A percentile compares a stretch with the other conserved stretches of the same genome.
These are phyloP conservation scores for Pagrus major DNA, from an alignment of 2,113 vertebrate species.

Conservation along the genomic window DNA sequence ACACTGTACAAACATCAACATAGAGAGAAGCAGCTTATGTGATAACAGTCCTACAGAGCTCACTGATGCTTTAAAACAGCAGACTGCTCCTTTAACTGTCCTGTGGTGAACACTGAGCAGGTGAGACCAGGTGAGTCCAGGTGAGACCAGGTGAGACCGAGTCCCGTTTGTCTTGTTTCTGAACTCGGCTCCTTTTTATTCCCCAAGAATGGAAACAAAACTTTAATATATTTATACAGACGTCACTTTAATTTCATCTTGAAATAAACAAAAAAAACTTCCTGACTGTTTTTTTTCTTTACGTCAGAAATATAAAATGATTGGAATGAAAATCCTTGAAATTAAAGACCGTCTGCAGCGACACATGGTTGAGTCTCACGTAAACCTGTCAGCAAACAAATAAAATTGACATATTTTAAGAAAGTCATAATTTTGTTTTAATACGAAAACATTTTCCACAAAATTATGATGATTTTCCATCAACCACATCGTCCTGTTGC, in stretches of 20 bases:
- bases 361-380: too few relatives aligned
- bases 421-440: too few relatives aligned
- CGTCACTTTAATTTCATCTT: background rate
- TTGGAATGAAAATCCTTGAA: too few relatives aligned
- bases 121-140: slow-evolving; percentile 9
- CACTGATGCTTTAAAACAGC: background rate
- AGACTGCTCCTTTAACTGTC: background rate
- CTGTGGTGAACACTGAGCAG: background rate
- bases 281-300: too few relatives aligned
- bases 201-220: background rate
- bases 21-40: background rate
- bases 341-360: too few relatives aligned
- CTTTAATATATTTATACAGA: background rate
- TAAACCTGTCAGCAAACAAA: too few relatives aligned
- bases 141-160: slow-evolving; percentile 11
- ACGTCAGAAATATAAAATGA: too few relatives aligned
- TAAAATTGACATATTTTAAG: too few relatives aligned
- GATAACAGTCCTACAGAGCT: background rate
- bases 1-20: slow-evolving; percentile 21
- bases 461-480: too few relatives aligned
- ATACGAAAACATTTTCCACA: too few relatives aligned
- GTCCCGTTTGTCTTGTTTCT: background rate
- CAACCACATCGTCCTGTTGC: too few relatives aligned
- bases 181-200: background rate
- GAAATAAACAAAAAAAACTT: background rate